phyloP scores from a whole-genome alignment of 1,140 invertebrate species.

The Diuraphis noxia region DNA sequence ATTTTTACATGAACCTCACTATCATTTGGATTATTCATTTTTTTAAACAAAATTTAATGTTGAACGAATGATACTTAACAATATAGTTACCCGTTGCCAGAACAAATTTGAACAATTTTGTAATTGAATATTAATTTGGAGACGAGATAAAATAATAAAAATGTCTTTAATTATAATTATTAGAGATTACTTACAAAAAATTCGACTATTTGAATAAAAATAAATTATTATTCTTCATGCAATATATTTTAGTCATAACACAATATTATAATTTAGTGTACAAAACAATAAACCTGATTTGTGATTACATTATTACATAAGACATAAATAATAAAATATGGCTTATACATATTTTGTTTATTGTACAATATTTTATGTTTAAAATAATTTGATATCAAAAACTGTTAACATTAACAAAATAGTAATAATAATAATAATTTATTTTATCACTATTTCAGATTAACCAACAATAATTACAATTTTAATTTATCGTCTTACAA shows the following conservation, averaged over 20 bases:
- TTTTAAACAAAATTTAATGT: neutral
- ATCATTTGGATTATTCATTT: conserved; percentile 22
- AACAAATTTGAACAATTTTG: neutral
- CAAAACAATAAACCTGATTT: too few species aligned
- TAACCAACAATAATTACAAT: conserved; percentile 16
- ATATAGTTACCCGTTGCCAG: neutral
- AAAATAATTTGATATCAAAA: neutral
- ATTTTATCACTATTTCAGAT: conserved; percentile 21
- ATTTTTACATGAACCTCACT: neutral
- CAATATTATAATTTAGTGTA: too few species aligned
- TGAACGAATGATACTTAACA: neutral
- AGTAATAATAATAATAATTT: neutral
- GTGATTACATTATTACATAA: too few species aligned
- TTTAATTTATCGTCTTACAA: neutral
- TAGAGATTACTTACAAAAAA: neutral
- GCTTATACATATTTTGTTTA: too few species aligned
- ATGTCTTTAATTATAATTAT: neutral
- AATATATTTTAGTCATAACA: too few species aligned
- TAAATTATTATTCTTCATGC: too few species aligned
- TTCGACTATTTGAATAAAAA: neutral
- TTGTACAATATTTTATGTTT: too few species aligned
- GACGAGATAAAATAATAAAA: neutral
- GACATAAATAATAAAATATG: too few species aligned
- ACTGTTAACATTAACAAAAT: conserved; percentile 46
- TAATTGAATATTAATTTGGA: neutral